phyloP scores from a whole-genome alignment of 2,888 invertebrate genomes.

The Caenorhabditis becei region DNA sequence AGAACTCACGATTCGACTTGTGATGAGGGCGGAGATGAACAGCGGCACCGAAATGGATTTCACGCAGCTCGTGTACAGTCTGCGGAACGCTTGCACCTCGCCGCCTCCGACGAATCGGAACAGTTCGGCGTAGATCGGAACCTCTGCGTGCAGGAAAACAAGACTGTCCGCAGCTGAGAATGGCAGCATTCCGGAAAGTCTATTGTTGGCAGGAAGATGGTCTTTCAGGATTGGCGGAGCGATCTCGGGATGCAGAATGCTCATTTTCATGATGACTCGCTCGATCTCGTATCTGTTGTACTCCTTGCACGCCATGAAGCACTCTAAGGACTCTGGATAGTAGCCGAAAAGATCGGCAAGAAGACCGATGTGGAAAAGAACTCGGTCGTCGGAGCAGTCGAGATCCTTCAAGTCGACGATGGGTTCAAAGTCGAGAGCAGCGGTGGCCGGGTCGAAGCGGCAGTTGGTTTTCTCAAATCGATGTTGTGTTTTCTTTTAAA shows the following conservation, averaged over 20 bases:
- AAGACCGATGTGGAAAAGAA: conserved; percentile 61
- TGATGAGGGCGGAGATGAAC: conserved; percentile 57
- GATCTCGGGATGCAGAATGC: conserved; percentile 4
- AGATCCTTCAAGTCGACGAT: conserved; percentile 57
- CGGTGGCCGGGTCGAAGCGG: conserved; percentile 57
- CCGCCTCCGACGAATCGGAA: conserved; percentile 37
- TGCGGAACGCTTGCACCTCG: conserved; percentile 21
- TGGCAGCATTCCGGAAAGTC: conserved; percentile 29
- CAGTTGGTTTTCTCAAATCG: conserved; percentile 21
- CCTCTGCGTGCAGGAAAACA: conserved; percentile 30
- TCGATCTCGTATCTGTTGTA: conserved; percentile 23
- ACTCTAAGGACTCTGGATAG: conserved; percentile 58
- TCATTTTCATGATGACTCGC: conserved; percentile 35
- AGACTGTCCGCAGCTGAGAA: not conserved
- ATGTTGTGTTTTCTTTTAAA: no score
- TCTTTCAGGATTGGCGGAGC: not conserved
- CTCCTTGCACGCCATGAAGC: conserved; percentile 26
- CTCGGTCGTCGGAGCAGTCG: conserved; percentile 7
- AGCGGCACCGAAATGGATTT: conserved; percentile 65
- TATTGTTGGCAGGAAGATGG: not conserved
- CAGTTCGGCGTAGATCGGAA: conserved; percentile 52
- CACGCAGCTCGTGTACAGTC: conserved; percentile 30
- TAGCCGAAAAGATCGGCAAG: conserved; percentile 66
- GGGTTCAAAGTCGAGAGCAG: conserved; percentile 58
- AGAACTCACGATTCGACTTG: conserved; percentile 49